Conservation (phyloP, 1,140 invertebrate species). For the Laupala kohalensis region DNA sequence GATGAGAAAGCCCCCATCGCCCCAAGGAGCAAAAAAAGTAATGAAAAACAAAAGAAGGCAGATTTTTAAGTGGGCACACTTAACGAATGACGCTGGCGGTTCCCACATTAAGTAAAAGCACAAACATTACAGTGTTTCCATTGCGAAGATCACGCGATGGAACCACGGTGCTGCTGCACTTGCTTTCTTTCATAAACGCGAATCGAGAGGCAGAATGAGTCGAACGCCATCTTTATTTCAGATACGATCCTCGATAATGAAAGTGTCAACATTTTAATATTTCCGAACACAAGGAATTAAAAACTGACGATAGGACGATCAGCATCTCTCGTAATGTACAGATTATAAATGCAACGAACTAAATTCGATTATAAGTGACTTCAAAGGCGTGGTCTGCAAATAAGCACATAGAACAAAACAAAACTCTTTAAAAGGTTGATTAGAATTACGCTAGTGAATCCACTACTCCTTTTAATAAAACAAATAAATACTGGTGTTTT, state of each 20-base stretch:
- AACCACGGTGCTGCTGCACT: neutral
- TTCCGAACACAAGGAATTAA: neutral
- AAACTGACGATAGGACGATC: no score
- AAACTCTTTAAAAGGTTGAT: no score
- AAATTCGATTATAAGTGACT: no score
- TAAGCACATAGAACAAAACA: no score
- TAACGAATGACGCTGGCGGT: neutral
- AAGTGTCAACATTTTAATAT: neutral
- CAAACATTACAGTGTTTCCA: neutral
- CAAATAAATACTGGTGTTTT: no score
- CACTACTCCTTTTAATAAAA: no score
- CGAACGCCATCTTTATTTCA: neutral
- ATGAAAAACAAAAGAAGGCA: neutral
- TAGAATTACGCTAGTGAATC: no score
- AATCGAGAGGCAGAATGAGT: neutral
- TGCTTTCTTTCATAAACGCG: neutral
- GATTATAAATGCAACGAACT: no score
- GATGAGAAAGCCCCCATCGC: neutral
- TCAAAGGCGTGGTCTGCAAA: no score
- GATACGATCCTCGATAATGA: neutral
- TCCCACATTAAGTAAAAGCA: neutral
- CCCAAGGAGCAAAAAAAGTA: neutral
- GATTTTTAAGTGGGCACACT: neutral
- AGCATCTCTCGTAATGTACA: no score
- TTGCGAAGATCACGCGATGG: neutral